A percentile compares a stretch with the other conserved stretches of the same genome.
Conservation (phyloP, 2,797 vertebrate species). For the Parauchenoglanis punctatus region DNA sequence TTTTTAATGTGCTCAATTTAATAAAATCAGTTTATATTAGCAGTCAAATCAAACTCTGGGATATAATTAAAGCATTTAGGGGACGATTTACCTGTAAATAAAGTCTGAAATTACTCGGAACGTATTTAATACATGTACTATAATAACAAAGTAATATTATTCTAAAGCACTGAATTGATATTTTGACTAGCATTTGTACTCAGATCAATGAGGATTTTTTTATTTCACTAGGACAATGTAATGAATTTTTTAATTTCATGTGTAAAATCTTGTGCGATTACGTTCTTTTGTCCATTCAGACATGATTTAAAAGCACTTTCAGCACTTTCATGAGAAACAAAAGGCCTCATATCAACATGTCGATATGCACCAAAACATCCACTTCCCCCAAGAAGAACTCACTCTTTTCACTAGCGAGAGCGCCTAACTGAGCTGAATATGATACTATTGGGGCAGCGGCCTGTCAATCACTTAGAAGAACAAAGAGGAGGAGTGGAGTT, state of each 20-base stretch:
- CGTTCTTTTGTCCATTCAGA: background rate
- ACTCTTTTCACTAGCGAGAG: background rate
- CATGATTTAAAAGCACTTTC: background rate
- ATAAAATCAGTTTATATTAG: background rate
- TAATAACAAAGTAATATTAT: background rate
- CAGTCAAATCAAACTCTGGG: background rate
- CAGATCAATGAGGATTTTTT: background rate
- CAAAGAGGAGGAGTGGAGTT: conserved; percentile 38
- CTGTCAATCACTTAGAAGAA: conserved; percentile 34
- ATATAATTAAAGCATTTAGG: background rate
- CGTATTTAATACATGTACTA: too few relatives aligned
- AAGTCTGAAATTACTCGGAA: too few relatives aligned
- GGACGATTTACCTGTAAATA: background rate
- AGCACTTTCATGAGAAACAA: conserved; percentile 12
- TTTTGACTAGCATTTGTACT: background rate
- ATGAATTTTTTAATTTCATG: background rate
- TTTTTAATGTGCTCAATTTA: background rate
- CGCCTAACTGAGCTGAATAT: conserved; percentile 32
- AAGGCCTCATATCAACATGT: conserved; percentile 9
- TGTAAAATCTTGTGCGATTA: background rate
- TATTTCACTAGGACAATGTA: too few relatives aligned
- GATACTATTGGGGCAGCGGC: conserved; percentile 23
- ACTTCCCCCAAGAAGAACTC: background rate
- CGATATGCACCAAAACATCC: conserved; percentile 25
- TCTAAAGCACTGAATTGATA: background rate